Base-by-base conservation (phyloP, 1,140 invertebrate species). In the Rhyzopertha dominica region DNA sequence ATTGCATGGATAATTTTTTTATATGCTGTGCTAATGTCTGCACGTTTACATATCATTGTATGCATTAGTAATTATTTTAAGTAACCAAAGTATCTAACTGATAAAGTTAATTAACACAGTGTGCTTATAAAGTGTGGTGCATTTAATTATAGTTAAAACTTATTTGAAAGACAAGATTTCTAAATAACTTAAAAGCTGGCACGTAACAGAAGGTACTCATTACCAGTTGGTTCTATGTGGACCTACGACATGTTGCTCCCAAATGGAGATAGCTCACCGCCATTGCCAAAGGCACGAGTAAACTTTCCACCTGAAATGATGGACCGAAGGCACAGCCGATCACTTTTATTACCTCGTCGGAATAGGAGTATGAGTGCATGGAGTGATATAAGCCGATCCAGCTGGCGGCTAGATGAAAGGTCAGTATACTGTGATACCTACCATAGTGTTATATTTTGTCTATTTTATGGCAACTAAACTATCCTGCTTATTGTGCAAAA, bases 341-440 rank as follows among this genome's bases (percentile, higher is more conserved):
- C 69, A n/a, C 61, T 68, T 47, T 63, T 62, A 71, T 68, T 56
- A 66, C 65, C 66, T 51, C 55, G 75, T 51, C 58, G 83, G 43
- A 72, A 80, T 60, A 58, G 82, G n/a, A 86, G 84, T 46, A 85
- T 88, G 84, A 87, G 85, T 58, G 85, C 84, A 3, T 87, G 85
- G 84, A 86, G 84, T 61, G 84, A 87, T 59, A 78, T 87, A 59
- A 87, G 84, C 51, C 74, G 84, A 30, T 85, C 83, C 38, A 86
- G 83, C 55, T 85, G 85, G 70, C 78, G 79, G 56, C 75, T 86
- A 54, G 85, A 89, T 58, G 85, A 89, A 67, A 83, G 85, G 85
- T 87, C 61, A 74, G 68, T 59, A 42, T 16, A 14, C 38, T 31
- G 5, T 34, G 18, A 40, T 26, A 14, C 7, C 16, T 8, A n/a